Conservation (phyloP, 2,113 vertebrate genomes). For the Suricata suricatta region DNA sequence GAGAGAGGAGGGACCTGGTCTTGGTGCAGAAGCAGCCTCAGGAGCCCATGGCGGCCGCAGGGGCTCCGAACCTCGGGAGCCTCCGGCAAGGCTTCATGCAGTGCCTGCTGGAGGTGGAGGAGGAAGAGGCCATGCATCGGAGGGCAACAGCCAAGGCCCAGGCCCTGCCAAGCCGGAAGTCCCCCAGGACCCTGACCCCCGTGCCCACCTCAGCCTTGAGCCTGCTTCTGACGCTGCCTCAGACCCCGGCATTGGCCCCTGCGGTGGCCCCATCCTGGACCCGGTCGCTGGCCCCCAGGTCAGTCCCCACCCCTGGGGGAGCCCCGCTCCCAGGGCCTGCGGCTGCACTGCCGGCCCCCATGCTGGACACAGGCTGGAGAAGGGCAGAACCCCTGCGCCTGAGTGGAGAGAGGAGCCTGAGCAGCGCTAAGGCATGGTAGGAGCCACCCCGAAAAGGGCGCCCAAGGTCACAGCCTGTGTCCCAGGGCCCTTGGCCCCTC, state of each 20-base stretch:
- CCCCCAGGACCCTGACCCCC: not conserved
- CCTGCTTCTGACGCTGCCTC: not conserved
- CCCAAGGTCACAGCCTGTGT: not conserved
- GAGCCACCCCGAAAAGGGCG: not conserved
- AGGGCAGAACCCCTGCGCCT: not conserved
- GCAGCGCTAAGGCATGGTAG: constrained; percentile 12
- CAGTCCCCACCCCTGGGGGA: not conserved
- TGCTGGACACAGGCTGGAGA: constrained; percentile 29
- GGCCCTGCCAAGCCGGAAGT: constrained; percentile 4
- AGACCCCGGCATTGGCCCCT: not conserved
- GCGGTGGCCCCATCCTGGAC: not conserved
- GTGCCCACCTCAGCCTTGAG: not conserved
- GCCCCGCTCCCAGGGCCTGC: not conserved
- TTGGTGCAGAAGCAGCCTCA: not conserved
- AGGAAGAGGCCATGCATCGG: not conserved
- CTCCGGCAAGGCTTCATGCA: constrained; percentile 66
- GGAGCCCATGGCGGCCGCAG: accelerated
- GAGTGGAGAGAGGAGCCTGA: not conserved
- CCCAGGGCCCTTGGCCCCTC: accelerated
- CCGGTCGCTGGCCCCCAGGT: not conserved
- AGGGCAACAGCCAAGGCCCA: not conserved
- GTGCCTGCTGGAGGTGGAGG: constrained; percentile 65
- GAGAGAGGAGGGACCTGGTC: not conserved
- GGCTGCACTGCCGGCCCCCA: accelerated
- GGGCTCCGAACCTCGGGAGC: not conserved